A percentile compares a stretch with the other conserved stretches of the same genome.
These are phyloP conservation scores for Acanthisitta chloris DNA, from an alignment of 2,113 vertebrate species.

Conservation along the genomic window DNA sequence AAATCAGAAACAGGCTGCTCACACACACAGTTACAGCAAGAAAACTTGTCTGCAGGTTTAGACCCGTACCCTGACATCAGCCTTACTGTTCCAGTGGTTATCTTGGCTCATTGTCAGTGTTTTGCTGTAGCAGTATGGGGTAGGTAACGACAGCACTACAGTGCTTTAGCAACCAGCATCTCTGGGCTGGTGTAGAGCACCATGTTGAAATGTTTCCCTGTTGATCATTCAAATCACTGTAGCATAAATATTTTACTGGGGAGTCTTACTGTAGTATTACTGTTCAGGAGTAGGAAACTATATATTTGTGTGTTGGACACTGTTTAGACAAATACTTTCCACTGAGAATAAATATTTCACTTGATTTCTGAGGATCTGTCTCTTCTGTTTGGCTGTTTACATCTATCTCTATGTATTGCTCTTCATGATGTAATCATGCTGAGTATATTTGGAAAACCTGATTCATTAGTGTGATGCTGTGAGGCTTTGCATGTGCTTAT, in stretches of 20 bases:
- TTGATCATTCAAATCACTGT: not conserved
- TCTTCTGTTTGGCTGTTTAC: constrained; percentile 5
- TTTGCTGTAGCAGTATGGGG: not conserved
- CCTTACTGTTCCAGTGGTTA: not conserved
- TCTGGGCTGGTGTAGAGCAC: not conserved
- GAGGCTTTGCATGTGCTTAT: not conserved
- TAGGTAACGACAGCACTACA: not conserved
- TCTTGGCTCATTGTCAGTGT: not conserved
- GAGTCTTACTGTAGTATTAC: not conserved
- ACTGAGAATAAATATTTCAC: constrained; percentile 30
- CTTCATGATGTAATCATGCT: not conserved
- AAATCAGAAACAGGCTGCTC: not conserved
- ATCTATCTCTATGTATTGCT: not conserved
- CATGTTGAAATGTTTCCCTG: not conserved
- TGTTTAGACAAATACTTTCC: constrained; percentile 31
- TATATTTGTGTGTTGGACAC: not conserved
- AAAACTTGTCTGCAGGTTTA: not conserved
- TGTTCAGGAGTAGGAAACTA: not conserved
- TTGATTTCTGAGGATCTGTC: not conserved
- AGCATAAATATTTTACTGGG: constrained; percentile 17
- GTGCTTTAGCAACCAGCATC: not conserved
- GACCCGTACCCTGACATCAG: not conserved
- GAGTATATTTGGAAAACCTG: not conserved
- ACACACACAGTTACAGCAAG: not conserved
- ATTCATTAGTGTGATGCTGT: not conserved